These are phyloP conservation scores for Pristionchus entomophagus DNA, from an alignment of 2,888 invertebrate species.

Conservation along the genomic window DNA sequence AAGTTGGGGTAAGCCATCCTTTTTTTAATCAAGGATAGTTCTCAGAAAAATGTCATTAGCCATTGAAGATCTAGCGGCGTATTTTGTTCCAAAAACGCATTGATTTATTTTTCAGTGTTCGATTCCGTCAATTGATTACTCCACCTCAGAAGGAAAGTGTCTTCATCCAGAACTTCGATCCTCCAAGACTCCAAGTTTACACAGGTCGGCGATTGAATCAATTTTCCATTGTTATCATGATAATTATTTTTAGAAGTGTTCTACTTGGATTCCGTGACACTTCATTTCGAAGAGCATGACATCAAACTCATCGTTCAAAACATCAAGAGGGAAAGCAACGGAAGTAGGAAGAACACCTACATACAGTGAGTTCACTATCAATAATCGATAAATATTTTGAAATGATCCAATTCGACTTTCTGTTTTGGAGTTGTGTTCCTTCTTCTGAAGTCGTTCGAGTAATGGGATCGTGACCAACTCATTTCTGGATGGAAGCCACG, in stretches of 20 bases:
- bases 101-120: background rate
- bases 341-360: background rate
- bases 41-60: no score
- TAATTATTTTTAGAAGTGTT: background rate
- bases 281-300: background rate
- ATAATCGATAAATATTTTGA: no score
- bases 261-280: background rate
- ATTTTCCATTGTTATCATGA: background rate
- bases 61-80: background rate
- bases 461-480: background rate
- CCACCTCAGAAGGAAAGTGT: slow-evolving; percentile 8
- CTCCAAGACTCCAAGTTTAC: slow-evolving; percentile 9
- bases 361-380: background rate
- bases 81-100: no score
- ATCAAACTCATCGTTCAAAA: background rate
- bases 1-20: background rate
- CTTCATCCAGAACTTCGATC: background rate
- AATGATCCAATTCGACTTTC: background rate
- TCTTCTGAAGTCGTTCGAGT: background rate
- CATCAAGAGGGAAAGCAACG: background rate
- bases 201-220: background rate
- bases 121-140: slow-evolving; percentile 10
- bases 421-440: background rate
- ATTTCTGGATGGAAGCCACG: background rate
- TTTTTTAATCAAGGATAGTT: no score